These are phyloP conservation scores for Urocolius indicus DNA, from an alignment of 2,113 vertebrate species.

Conservation along the genomic window DNA sequence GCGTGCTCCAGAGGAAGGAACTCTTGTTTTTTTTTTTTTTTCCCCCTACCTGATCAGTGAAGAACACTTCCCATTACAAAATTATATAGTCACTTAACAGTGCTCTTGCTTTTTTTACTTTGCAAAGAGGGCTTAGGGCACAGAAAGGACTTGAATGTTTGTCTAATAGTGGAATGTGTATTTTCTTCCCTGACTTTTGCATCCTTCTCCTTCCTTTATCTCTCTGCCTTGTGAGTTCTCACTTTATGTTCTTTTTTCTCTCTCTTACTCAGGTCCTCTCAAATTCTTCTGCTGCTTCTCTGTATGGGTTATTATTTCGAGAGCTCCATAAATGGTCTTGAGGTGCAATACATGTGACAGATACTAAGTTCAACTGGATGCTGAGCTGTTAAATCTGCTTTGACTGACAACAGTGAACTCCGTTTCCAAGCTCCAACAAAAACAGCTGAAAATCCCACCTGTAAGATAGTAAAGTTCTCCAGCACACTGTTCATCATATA, in stretches of 20 bases:
- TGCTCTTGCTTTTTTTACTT: not conserved
- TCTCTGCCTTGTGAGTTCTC: not conserved
- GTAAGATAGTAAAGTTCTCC: conserved; percentile 96
- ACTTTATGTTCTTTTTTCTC: not conserved
- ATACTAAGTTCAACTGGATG: not conserved
- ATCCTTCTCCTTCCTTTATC: not conserved
- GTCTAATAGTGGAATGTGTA: not conserved
- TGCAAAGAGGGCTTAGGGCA: not conserved
- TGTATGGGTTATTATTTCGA: not conserved
- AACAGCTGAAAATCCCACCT: conserved; percentile 76
- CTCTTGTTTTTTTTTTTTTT: not conserved
- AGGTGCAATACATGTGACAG: not conserved
- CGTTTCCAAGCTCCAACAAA: not conserved
- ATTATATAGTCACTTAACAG: not conserved
- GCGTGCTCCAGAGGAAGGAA: not conserved
- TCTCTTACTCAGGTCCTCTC: not conserved
- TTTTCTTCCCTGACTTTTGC: not conserved
- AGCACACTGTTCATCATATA: conserved; percentile 98
- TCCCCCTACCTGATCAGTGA: not conserved
- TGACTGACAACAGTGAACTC: not conserved
- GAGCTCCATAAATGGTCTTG: conserved; percentile 8
- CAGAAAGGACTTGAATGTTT: not conserved
- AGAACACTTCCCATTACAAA: not conserved
- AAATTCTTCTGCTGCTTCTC: conserved; percentile 1
- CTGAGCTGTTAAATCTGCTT: conserved; percentile 22